Conservation (phyloP, 2,797 vertebrate genomes). For the Pangasius mekongensis region DNA sequence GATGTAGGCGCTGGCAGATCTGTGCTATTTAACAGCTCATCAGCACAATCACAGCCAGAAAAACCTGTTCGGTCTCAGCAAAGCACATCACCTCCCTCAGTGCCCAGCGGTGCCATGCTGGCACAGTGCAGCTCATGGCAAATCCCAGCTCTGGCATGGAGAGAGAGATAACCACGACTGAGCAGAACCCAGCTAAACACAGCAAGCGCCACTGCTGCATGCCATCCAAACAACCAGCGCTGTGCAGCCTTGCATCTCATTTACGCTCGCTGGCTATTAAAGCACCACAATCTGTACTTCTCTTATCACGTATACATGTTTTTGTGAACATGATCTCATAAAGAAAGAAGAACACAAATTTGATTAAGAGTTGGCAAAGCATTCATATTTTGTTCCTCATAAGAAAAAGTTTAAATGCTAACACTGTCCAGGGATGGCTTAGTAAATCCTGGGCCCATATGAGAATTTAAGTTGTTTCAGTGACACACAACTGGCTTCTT, state of each 20-base stretch:
- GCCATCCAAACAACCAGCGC: conserved; percentile 22
- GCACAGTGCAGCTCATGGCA: conserved; percentile 35
- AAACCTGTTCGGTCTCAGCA: conserved; percentile 45
- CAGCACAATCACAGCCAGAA: conserved; percentile 57
- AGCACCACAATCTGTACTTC: background rate
- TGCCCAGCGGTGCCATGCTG: conserved; percentile 31
- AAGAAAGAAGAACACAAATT: too few relatives aligned
- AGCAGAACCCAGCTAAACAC: conserved; percentile 26
- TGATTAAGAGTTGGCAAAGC: background rate
- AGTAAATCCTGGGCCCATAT: background rate
- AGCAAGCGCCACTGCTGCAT: background rate
- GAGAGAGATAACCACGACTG: conserved; percentile 41
- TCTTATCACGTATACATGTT: background rate
- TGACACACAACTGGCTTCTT: background rate
- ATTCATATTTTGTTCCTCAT: background rate
- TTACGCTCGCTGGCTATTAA: background rate
- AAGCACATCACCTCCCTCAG: conserved; percentile 49
- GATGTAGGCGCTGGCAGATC: conserved; percentile 47
- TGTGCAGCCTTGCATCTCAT: background rate
- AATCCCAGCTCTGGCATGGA: conserved; percentile 44
- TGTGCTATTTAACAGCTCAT: conserved; percentile 63
- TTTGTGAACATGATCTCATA: background rate
- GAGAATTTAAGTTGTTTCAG: background rate
- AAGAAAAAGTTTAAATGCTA: background rate
- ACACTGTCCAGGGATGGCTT: background rate